Percentiles rank a stretch among this genome's conserved stretches.
phyloP scores from a whole-genome alignment of 2,888 invertebrate genomes.

The Tupiocoris notatus region DNA sequence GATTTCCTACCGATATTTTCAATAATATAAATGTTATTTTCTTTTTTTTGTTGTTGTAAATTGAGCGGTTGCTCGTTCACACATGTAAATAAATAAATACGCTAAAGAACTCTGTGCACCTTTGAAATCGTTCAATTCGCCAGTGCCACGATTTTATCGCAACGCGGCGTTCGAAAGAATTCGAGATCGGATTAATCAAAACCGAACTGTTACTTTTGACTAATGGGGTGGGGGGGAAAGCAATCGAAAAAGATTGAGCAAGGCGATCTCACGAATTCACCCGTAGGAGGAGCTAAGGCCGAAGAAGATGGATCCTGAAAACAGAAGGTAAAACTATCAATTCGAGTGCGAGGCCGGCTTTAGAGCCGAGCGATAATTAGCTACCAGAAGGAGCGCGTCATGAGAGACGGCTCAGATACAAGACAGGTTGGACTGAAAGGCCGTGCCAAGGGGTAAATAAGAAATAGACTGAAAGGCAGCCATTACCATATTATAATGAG shows the following conservation, averaged over 20 bases:
- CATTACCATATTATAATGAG: conserved; percentile 44
- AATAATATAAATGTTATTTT: too few relatives aligned
- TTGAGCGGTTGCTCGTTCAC: too few relatives aligned
- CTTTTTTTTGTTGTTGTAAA: too few relatives aligned
- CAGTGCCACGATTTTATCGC: too few relatives aligned
- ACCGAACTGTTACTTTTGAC: not conserved
- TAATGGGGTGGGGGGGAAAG: not conserved
- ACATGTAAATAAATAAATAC: too few relatives aligned
- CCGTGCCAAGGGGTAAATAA: conserved; percentile 33
- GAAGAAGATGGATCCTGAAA: conserved; percentile 25
- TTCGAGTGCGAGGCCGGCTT: conserved; percentile 13
- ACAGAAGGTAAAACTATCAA: conserved; percentile 40
- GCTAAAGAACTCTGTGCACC: too few relatives aligned
- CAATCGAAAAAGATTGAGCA: conserved; percentile 22
- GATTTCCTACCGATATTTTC: too few relatives aligned
- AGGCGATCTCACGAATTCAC: conserved; percentile 12
- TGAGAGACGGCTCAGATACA: conserved; percentile 4
- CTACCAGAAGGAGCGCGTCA: conserved; percentile 36
- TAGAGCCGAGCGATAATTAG: conserved; percentile 35
- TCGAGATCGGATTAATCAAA: not conserved
- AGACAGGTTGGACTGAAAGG: not conserved
- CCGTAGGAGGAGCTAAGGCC: not conserved
- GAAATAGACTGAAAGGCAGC: conserved; percentile 39
- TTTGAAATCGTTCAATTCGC: too few relatives aligned
- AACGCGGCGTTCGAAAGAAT: too few relatives aligned